Evolutionary conservation across 2,888 invertebrate genomes (phyloP), one percentile per base, ranked within the genome.

Genomic region (Phyto melanocephala): DNA sequence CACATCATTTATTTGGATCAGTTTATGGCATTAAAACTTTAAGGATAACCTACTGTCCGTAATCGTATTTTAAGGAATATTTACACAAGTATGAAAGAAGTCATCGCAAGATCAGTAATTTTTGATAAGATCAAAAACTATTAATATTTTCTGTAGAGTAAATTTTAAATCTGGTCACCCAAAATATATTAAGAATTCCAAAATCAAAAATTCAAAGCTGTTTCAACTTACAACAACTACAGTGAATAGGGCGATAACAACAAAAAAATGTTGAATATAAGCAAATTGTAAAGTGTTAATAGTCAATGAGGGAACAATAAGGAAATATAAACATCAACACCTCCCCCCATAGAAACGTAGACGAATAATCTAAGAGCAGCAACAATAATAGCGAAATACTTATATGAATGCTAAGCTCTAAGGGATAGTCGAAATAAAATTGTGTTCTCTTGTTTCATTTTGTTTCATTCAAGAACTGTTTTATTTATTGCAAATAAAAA

Each of bases 241-340:
- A 83, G 56, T 47, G 47, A 80, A 77, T 72, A 83, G 56, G 71
- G n/a, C 47, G 42, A 22, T 35, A 68, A 68, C 47, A 45, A 28
- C 3, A 45, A 65, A 40, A 15, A n/a, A 62, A 68, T 17, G 24
- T 68, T 60, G 52, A 60, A 62, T 52, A 52, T 42, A 74, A 75
- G 62, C 68, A 84, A 87, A 89, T 87, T 87, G 65, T 47, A 72
- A 87, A 87, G 88, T 88, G 88, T 87, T 87, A 89, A 89, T 87
- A 86, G 88, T 87, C 88, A 88, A 89, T 87, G 85, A 86, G 87
- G 84, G 80, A 84, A 84, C 85, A 85, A 85, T 85, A 60, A 79
- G 75, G 80, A 79, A 67, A 75, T 78, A 72, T 75, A 82, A 82
- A 80, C 77, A 83, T 83, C 75, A 80, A 71, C 84, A 83, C 80